Evolutionary conservation across 1,140 invertebrate species (phyloP).

Genomic region (Aethina tumida): DNA sequence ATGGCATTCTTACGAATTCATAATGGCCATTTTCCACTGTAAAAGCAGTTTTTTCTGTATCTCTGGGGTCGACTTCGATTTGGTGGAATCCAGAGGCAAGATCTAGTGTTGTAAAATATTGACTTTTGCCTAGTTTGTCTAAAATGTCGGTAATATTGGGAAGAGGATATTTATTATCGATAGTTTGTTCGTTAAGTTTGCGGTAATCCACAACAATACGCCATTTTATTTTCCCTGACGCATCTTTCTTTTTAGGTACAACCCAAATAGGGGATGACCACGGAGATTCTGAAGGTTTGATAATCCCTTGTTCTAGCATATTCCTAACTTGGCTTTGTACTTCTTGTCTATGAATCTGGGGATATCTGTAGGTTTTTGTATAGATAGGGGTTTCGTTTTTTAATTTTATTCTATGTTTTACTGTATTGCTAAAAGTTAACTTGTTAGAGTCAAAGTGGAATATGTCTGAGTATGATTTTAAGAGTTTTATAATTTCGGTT

Average conservation of each 20-base stretch:
- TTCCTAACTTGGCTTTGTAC: conserved; percentile 28
- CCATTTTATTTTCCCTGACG: conserved; percentile 26
- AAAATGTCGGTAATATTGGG: conserved; percentile 40
- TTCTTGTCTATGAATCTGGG: conserved; percentile 27
- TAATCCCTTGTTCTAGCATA: conserved; percentile 25
- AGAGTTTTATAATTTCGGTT: conserved; percentile 12
- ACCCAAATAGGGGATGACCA: conserved; percentile 8
- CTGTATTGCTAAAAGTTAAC: conserved; percentile 15
- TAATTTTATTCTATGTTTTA: conserved; percentile 27
- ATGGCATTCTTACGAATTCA: conserved; percentile 30
- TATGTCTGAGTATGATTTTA: conserved; percentile 17
- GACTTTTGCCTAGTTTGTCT: conserved; percentile 32
- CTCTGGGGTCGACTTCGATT: conserved; percentile 32
- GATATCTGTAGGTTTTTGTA: conserved; percentile 32
- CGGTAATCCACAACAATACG: conserved; percentile 31
- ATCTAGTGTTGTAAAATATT: conserved; percentile 38
- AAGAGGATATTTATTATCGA: conserved; percentile 40
- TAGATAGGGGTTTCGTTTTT: conserved; percentile 22
- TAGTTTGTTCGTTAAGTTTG: conserved; percentile 29
- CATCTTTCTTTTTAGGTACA: conserved; percentile 6
- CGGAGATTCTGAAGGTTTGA: conserved; percentile 28
- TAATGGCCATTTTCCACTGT: conserved; percentile 31
- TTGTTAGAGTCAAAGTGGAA: conserved; percentile 14
- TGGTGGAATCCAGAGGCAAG: conserved; percentile 41
- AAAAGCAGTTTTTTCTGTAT: conserved; percentile 40